Base-by-base conservation (phyloP, 2,797 vertebrate species). In the Chaetodon trifasciatus region DNA sequence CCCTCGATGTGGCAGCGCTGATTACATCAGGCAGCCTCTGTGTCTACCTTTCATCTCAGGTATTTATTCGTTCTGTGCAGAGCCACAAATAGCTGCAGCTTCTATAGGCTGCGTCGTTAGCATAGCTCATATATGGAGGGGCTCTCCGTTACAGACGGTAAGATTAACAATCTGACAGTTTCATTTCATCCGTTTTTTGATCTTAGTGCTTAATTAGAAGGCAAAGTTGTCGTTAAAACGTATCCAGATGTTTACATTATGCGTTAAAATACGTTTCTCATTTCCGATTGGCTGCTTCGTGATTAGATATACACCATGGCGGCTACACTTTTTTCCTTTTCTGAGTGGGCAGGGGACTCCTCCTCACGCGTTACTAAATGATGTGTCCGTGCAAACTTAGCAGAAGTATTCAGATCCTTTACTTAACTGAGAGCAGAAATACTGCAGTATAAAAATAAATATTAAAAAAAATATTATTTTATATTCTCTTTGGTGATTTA, bases 31-130 rank as follows among this genome's bases (percentile, higher is more conserved):
- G 82, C 76, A 77, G 85, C 86, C 90, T 90, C 83, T 71, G 92
- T 93, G 93, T 93, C 89, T 94, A 92, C 93, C 94, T 95, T 87
- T 94, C 94, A 83, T 92, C 89, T 83, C 92, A 94, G 94, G 94
- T 94, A 93, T 95, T 94, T 95, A 93, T 90, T 87, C 89, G 86
- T 88, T 85, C 80, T 93, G 93, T 86, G 74, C 62, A 6, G 81
- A 83, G 94, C 92, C 84, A 91, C 93, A 93, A 94, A 94, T 89
- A 94, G 89, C 94, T 86, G 82, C 87, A 92, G 93, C 89, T 42
- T 92, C 91, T 77, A 81, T 84, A 90, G 39, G 28, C 28, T 32
- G 28, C 92, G 62, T 88, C 74, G 80, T 4, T 84, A 67, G 93
- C 92, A 91, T 6, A 78, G 83, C 76, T 78, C 79, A 77, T 79